Percentiles rank a stretch among this genome's conserved stretches.
phyloP scores from a whole-genome alignment of 2,797 vertebrate species.

The Huso huso region DNA sequence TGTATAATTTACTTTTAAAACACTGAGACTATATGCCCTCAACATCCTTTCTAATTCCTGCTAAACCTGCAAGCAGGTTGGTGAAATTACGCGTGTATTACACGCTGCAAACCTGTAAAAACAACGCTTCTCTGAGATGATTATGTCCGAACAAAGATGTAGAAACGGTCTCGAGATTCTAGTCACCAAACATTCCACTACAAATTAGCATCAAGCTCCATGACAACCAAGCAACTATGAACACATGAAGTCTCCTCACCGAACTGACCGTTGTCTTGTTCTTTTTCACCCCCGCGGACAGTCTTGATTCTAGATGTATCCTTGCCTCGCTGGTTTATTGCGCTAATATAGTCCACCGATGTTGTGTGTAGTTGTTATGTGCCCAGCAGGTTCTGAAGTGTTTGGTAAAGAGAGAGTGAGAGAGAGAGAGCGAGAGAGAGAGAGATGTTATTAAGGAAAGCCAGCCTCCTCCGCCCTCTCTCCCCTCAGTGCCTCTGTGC shows the following conservation, averaged over 20 bases:
- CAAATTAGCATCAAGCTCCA: slow-evolving; percentile 16
- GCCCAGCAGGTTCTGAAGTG: slow-evolving; percentile 32
- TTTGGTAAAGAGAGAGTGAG: slow-evolving; percentile 25
- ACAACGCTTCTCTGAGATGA: too few relatives aligned
- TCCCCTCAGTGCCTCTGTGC: slow-evolving; percentile 27
- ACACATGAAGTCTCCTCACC: slow-evolving; percentile 25
- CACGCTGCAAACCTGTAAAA: too few relatives aligned
- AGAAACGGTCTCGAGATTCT: slow-evolving; percentile 4
- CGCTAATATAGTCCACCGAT: slow-evolving; percentile 20
- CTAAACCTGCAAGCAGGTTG: too few relatives aligned
- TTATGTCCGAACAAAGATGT: not conserved
- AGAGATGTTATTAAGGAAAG: slow-evolving; percentile 46
- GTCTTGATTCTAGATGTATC: slow-evolving; percentile 16
- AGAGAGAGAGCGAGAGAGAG: slow-evolving; percentile 18
- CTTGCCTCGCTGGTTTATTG: slow-evolving; percentile 12
- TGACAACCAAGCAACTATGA: slow-evolving; percentile 10
- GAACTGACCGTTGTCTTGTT: slow-evolving; percentile 16
- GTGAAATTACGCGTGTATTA: too few relatives aligned
- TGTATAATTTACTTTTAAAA: too few relatives aligned
- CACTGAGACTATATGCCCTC: too few relatives aligned
- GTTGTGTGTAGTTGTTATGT: slow-evolving; percentile 26
- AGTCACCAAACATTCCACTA: slow-evolving; percentile 10
- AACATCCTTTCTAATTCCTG: too few relatives aligned
- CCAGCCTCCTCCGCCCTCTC: slow-evolving; percentile 61
- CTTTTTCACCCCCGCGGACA: slow-evolving; percentile 13